Evolutionary conservation across 2,113 vertebrate genomes (phyloP).

Genomic region (Pterophyllum scalare): DNA sequence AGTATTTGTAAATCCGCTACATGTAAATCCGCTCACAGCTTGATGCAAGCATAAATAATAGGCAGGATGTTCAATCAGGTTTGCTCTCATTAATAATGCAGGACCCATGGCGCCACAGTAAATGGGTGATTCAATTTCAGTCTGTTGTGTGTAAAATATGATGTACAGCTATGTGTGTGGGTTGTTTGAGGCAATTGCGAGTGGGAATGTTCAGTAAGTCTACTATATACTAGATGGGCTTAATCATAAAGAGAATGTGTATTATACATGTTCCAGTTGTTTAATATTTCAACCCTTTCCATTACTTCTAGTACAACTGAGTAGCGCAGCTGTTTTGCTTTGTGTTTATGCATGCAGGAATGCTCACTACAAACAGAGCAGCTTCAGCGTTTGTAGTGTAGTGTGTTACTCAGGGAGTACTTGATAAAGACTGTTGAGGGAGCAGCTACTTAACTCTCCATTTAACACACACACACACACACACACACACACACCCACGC

Average conservation of each 20-base stretch:
- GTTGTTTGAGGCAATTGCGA: background rate
- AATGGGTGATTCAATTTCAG: constrained; percentile 66
- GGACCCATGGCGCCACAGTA: constrained; percentile 49
- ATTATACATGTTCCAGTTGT: background rate
- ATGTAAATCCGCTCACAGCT: constrained; percentile 66
- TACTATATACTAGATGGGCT: background rate
- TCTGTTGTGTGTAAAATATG: constrained; percentile 39
- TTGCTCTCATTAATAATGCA: constrained; percentile 73
- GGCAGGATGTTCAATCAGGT: constrained; percentile 70
- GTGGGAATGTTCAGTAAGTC: background rate
- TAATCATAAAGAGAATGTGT: background rate
- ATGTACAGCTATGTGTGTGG: constrained; percentile 18
- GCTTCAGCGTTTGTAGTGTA: constrained; percentile 8
- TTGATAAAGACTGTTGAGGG: constrained; percentile 22
- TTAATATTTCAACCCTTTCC: background rate
- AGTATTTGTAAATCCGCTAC: constrained; percentile 59
- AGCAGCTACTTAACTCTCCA: background rate
- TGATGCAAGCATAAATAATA: constrained; percentile 70
- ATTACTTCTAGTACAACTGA: background rate
- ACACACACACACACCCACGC: no score
- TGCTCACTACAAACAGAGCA: background rate
- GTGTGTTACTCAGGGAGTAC: background rate
- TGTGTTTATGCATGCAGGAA: background rate
- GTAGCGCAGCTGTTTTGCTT: background rate
- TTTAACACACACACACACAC: background rate